These are phyloP conservation scores for Chymomyza costata DNA, from an alignment of 1,140 invertebrate genomes.

Conservation along the genomic window DNA sequence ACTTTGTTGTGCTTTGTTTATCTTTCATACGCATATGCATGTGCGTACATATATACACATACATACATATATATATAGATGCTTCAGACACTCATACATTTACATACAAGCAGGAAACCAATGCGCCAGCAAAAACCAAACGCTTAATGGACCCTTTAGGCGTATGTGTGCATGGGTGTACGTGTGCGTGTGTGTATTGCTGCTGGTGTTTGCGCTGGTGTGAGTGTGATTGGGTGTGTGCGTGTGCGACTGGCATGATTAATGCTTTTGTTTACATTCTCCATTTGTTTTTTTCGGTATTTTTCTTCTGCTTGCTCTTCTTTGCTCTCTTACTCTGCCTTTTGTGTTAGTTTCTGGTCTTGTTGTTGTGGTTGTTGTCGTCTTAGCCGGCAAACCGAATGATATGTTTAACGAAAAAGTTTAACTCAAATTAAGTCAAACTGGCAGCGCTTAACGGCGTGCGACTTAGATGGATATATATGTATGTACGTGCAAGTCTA, in stretches of 20 bases:
- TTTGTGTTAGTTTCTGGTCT: no score
- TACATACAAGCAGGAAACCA: neutral
- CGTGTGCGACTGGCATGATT: constrained; percentile 47
- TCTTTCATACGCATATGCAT: constrained; percentile 12
- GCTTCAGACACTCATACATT: no score
- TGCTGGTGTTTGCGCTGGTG: constrained; percentile 2
- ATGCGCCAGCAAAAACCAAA: constrained; percentile 9
- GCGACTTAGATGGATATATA: constrained; percentile 62
- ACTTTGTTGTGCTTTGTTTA: constrained; percentile 51
- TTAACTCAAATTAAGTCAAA: constrained; percentile 73
- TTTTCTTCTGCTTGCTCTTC: neutral
- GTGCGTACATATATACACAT: no score
- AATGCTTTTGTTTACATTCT: constrained; percentile 69
- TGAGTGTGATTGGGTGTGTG: neutral
- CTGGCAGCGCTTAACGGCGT: constrained; percentile 70
- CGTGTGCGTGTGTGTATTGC: constrained; percentile 28
- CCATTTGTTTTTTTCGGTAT: constrained; percentile 27
- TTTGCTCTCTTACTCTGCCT: no score
- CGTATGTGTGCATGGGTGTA: constrained; percentile 17
- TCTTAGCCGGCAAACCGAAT: constrained; percentile 41
- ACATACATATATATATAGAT: no score
- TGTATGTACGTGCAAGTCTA: constrained; percentile 8
- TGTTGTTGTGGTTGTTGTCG: no score
- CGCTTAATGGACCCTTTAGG: constrained; percentile 25
- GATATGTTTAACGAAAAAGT: constrained; percentile 70